Percentiles rank a stretch among this genome's conserved stretches.
Conservation (phyloP, 2,888 invertebrate species). For the Macaria notata region DNA sequence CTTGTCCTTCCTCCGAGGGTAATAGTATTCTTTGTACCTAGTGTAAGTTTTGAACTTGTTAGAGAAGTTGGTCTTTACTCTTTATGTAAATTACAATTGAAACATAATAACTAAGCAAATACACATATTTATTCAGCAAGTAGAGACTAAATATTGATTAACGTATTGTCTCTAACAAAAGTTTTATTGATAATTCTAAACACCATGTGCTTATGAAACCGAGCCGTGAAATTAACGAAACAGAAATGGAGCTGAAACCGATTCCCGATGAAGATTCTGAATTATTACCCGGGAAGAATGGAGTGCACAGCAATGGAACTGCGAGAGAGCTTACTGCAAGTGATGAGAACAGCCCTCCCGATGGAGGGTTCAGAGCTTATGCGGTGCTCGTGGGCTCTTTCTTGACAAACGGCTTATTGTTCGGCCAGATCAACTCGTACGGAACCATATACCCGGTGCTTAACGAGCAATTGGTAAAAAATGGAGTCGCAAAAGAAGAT, state of each 20-base stretch:
- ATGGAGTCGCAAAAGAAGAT: conserved; percentile 86
- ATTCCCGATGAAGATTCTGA: conserved; percentile 56
- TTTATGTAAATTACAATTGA: conserved; percentile 2
- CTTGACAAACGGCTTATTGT: conserved; percentile 93
- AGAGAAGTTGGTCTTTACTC: conserved; percentile 12
- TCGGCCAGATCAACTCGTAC: conserved; percentile 95
- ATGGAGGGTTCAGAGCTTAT: conserved; percentile 91
- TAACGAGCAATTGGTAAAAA: conserved; percentile 82
- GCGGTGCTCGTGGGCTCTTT: conserved; percentile 92
- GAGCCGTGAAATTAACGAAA: conserved; percentile 33
- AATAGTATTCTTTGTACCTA: too few species aligned
- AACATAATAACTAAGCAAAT: conserved; percentile 3
- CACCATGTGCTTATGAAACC: conserved; percentile 39
- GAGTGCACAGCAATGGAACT: conserved; percentile 49
- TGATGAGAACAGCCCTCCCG: conserved; percentile 78
- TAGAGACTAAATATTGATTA: conserved; percentile 1
- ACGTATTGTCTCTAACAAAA: conserved; percentile 3
- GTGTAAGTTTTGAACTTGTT: conserved; percentile 17
- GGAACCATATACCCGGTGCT: conserved; percentile 90
- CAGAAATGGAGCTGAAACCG: conserved; percentile 54
- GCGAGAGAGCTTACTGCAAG: conserved; percentile 35
- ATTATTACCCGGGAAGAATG: conserved; percentile 48
- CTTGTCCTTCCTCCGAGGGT: too few species aligned
- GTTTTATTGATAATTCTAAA: conserved; percentile 19
- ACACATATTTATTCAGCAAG: conserved; percentile 5